These are phyloP conservation scores for Alosa sapidissima DNA, from an alignment of 2,797 vertebrate genomes.

Conservation along the genomic window DNA sequence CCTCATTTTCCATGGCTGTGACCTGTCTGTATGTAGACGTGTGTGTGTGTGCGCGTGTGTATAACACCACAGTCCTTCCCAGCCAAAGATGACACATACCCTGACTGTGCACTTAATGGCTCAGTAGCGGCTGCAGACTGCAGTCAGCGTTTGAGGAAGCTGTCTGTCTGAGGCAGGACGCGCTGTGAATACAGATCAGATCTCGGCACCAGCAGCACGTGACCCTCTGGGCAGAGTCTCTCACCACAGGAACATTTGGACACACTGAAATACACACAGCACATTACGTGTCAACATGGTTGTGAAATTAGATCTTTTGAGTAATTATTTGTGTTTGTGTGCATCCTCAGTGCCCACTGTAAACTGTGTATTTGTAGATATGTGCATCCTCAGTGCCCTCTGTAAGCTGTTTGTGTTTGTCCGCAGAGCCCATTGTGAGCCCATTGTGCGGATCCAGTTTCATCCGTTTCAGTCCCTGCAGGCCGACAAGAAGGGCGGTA, in stretches of 20 bases:
- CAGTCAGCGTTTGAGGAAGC: neutral
- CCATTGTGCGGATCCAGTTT: slow-evolving; percentile 37
- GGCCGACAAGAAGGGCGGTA: neutral
- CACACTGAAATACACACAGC: neutral
- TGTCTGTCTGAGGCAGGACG: neutral
- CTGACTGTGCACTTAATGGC: slow-evolving; percentile 6
- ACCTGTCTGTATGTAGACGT: neutral
- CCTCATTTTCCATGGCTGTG: neutral
- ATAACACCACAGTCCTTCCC: neutral
- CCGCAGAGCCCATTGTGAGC: slow-evolving; percentile 27
- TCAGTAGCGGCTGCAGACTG: neutral
- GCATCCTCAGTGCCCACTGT: neutral
- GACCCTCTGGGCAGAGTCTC: neutral
- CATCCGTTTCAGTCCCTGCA: slow-evolving; percentile 28
- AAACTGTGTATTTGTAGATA: neutral
- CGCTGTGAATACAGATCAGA: slow-evolving; percentile 6
- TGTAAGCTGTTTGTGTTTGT: neutral
- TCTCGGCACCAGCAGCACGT: neutral
- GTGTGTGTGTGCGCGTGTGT: neutral
- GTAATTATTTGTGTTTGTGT: neutral
- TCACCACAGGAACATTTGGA: neutral
- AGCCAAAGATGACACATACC: neutral
- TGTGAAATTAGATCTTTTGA: neutral
- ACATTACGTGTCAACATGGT: neutral
- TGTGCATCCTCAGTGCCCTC: neutral